These are phyloP conservation scores for Leptothorax acervorum DNA, from an alignment of 2,888 invertebrate genomes.

Conservation along the genomic window DNA sequence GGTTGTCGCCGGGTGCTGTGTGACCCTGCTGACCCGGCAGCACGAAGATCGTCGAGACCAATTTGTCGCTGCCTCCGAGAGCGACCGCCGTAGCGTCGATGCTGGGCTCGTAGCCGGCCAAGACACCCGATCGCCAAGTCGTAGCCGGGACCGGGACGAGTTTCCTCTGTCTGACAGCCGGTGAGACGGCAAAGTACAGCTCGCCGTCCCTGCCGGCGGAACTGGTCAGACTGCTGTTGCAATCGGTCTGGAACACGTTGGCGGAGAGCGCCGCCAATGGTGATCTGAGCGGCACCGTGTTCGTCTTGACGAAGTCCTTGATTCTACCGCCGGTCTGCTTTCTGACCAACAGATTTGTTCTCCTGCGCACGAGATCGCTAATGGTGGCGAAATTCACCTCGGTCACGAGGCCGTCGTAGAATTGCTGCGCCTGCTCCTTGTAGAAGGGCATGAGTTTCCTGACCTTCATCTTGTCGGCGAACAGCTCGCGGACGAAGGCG, in stretches of 20 bases:
- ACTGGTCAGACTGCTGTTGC: constrained; percentile 91
- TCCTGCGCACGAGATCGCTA: constrained; percentile 92
- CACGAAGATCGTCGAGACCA: constrained; percentile 92
- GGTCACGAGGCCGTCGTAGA: constrained; percentile 95
- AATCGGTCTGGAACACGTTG: constrained; percentile 95
- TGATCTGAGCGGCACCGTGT: constrained; percentile 90
- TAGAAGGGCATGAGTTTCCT: constrained; percentile 94
- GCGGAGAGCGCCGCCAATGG: constrained; percentile 93
- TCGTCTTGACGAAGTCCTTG: constrained; percentile 91
- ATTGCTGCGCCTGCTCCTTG: constrained; percentile 94
- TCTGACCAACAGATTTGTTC: constrained; percentile 93
- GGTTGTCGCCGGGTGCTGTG: constrained; percentile 92
- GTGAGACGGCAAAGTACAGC: constrained; percentile 94
- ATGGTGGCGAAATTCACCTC: constrained; percentile 94
- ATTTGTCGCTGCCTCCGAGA: constrained; percentile 90
- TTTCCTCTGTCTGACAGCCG: constrained; percentile 90
- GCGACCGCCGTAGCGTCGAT: constrained; percentile 94
- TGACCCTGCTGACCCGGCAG: constrained; percentile 95
- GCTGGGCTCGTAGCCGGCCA: constrained; percentile 94
- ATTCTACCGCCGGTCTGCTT: constrained; percentile 93
- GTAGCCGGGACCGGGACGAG: constrained; percentile 94
- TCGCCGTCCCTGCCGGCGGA: constrained; percentile 93
- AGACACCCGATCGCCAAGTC: constrained; percentile 91
- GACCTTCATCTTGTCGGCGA: constrained; percentile 91
- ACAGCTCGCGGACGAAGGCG: constrained; percentile 93